Evolutionary conservation across 64 coral and sea anemone genomes (phyloP).

Genomic region (Pocillopora verrucosa): DNA sequence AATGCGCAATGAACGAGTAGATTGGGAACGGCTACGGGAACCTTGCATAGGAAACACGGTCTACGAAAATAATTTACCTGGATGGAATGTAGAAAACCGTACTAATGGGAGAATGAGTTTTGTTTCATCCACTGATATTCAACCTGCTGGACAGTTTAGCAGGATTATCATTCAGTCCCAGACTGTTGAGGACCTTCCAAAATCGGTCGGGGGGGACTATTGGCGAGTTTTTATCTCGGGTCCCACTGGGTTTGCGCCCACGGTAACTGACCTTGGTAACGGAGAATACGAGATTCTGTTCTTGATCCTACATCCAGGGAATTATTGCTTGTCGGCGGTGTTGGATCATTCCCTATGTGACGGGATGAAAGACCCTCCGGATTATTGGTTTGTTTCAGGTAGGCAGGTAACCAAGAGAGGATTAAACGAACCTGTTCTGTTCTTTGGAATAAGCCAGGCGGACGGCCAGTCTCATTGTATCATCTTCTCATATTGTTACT

Average conservation of each 20-base stretch:
- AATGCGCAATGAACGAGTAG: slow-evolving; percentile 66
- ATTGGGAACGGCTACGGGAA: slow-evolving; percentile 70
- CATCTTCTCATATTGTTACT: no score
- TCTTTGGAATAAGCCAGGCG: no score
- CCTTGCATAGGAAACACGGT: slow-evolving; percentile 62
- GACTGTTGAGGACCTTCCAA: slow-evolving; percentile 37
- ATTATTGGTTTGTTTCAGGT: slow-evolving; percentile 85
- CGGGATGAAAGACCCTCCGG: slow-evolving; percentile 73
- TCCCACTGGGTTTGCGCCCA: slow-evolving; percentile 70
- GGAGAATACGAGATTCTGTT: slow-evolving; percentile 90
- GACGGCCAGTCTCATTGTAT: no score
- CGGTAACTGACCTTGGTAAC: slow-evolving; percentile 77
- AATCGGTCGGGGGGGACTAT: slow-evolving; percentile 83
- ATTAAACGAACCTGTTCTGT: no score
- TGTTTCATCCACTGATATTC: slow-evolving; percentile 76
- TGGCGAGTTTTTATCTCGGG: slow-evolving; percentile 82
- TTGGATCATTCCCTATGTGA: slow-evolving; percentile 83
- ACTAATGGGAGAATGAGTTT: slow-evolving; percentile 66
- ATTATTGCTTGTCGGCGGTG: slow-evolving; percentile 59
- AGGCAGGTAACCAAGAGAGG: not conserved
- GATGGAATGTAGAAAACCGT: slow-evolving; percentile 40
- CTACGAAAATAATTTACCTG: slow-evolving; percentile 27
- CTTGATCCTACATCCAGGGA: slow-evolving; percentile 55
- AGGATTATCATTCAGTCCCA: slow-evolving; percentile 65
- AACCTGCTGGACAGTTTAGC: slow-evolving; percentile 77